A percentile compares a stretch with the other conserved stretches of the same genome.
These are phyloP conservation scores for Hyperoplus immaculatus DNA, from an alignment of 2,797 vertebrate species.

Conservation along the genomic window DNA sequence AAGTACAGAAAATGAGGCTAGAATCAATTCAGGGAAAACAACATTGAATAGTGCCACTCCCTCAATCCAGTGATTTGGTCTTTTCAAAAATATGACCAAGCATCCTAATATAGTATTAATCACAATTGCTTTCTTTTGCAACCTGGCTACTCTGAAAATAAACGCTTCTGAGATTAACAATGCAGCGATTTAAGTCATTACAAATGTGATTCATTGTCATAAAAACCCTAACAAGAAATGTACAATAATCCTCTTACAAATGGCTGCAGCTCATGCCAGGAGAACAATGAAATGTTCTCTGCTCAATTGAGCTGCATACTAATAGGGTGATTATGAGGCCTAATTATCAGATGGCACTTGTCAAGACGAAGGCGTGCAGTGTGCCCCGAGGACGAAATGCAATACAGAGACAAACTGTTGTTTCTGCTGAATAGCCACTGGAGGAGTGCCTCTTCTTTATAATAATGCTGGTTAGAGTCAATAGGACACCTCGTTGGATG, in stretches of 20 bases:
- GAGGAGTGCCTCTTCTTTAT: constrained; percentile 19
- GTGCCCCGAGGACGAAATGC: constrained; percentile 74
- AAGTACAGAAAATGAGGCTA: constrained; percentile 29
- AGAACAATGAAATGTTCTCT: constrained; percentile 71
- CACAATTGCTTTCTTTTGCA: background rate
- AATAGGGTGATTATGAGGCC: constrained; percentile 80
- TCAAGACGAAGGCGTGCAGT: constrained; percentile 69
- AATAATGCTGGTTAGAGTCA: constrained; percentile 27
- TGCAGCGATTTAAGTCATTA: constrained; percentile 49
- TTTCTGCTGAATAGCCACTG: constrained; percentile 55
- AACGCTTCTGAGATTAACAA: constrained; percentile 54
- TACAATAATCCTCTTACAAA: constrained; percentile 70
- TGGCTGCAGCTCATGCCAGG: constrained; percentile 48
- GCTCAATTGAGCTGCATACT: constrained; percentile 81
- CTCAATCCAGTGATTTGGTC: background rate
- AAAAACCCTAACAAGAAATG: constrained; percentile 63
- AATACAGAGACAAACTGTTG: constrained; percentile 75
- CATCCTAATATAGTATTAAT: background rate
- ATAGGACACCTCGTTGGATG: constrained; percentile 16
- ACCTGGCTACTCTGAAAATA: constrained; percentile 34
- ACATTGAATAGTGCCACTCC: constrained; percentile 2
- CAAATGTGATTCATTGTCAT: constrained; percentile 55
- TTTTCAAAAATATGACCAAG: constrained; percentile 22
- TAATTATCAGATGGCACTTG: constrained; percentile 84
- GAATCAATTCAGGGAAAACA: constrained; percentile 16